phyloP scores from a whole-genome alignment of 1,140 invertebrate genomes.

The Onthophagus taurus region DNA sequence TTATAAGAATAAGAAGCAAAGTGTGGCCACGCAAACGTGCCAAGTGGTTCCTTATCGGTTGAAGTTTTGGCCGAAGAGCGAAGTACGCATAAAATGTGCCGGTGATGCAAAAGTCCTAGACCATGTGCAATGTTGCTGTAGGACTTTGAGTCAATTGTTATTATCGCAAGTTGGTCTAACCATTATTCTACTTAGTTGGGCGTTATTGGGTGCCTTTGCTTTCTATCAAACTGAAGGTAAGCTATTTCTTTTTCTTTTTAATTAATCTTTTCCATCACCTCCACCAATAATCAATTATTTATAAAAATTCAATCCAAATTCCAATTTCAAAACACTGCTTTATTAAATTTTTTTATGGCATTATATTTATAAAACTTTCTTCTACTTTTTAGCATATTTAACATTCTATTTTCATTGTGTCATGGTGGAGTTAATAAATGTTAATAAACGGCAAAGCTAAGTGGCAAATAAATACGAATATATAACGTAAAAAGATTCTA shows the following conservation, averaged over 20 bases:
- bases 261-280: constrained; percentile 1
- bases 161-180: constrained; percentile 42
- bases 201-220: constrained; percentile 45
- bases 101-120: constrained; percentile 21
- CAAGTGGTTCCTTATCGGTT: constrained; percentile 40
- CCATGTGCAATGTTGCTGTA: constrained; percentile 25
- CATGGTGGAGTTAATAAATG: too few species aligned
- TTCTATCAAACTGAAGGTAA: constrained; percentile 49
- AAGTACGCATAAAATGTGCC: constrained; percentile 26
- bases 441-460: too few species aligned
- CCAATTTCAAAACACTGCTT: too few species aligned
- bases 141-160: constrained; percentile 34
- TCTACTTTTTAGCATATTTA: too few species aligned
- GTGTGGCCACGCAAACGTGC: constrained; percentile 38
- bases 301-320: too few species aligned
- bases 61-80: constrained; percentile 39
- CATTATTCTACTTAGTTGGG: constrained; percentile 45
- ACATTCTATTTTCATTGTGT: too few species aligned
- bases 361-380: too few species aligned
- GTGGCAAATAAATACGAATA: too few species aligned
- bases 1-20: constrained; percentile 22
- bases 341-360: too few species aligned
- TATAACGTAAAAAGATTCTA: too few species aligned
- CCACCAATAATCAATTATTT: too few species aligned
- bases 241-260: constrained; percentile 10